Conservation (phyloP, 2,888 invertebrate species). For the Yponomeuta malinellus region DNA sequence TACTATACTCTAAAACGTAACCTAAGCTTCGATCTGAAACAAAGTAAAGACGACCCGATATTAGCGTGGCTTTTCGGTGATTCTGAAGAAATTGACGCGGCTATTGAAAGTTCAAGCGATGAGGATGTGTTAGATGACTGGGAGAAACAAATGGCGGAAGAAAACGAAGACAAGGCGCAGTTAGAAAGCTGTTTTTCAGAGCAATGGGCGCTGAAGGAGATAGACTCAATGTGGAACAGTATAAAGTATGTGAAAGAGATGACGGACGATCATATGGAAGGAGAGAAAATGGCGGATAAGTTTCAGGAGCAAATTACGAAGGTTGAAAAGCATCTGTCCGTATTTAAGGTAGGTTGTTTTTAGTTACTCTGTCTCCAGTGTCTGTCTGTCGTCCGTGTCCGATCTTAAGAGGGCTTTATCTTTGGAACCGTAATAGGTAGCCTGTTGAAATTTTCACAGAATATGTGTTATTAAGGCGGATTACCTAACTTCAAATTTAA, state of each 20-base stretch:
- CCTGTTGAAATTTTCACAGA: too few relatives aligned
- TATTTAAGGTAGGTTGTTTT: constrained; percentile 47
- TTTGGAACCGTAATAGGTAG: too few relatives aligned
- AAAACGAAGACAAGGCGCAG: constrained; percentile 27
- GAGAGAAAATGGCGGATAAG: constrained; percentile 41
- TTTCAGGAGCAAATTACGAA: constrained; percentile 42
- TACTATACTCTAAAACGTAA: constrained; percentile 44
- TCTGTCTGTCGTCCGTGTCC: too few relatives aligned
- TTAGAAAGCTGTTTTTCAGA: constrained; percentile 59
- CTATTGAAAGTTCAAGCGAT: constrained; percentile 21
- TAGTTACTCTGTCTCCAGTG: neutral
- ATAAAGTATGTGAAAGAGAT: constrained; percentile 49
- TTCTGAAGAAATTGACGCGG: constrained; percentile 26
- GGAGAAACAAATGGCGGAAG: constrained; percentile 36
- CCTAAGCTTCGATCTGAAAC: constrained; percentile 39
- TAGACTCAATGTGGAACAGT: constrained; percentile 51
- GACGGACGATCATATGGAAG: constrained; percentile 37
- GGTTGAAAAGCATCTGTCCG: constrained; percentile 41
- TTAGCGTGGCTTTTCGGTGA: constrained; percentile 53
- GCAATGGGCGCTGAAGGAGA: constrained; percentile 46
- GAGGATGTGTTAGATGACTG: constrained; percentile 35
- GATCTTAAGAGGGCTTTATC: too few relatives aligned
- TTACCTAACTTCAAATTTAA: too few relatives aligned
- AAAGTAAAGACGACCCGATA: constrained; percentile 45
- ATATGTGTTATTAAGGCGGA: too few relatives aligned